Evolutionary conservation across 2,113 vertebrate genomes (phyloP), one percentile per base, ranked within the genome.

Genomic region (Petromus typicus): DNA sequence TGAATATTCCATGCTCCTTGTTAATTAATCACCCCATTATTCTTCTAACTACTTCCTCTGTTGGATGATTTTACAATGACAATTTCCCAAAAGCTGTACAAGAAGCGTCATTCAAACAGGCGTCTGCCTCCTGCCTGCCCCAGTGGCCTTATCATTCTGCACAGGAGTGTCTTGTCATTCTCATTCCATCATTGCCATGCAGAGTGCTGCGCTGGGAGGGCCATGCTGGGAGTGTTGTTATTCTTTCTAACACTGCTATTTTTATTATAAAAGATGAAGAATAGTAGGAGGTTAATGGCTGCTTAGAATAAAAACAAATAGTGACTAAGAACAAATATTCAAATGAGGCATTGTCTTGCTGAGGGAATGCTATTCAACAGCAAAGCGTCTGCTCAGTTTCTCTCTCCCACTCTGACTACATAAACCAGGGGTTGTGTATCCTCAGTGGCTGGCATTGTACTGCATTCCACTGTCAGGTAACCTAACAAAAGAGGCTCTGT

Each of bases 271-370:
- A 98, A 97, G 79, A 96, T 85, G 93, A 95, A 97, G 94, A 97
- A 57, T 97, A 84, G 96, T 96, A 95, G 97, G 96, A 96, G 97
- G 96, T 95, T 96, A 97, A 98, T 97, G 97, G 89, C 80, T 96
- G 89, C 83, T 96, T 88, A 80, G 94, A 96, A 97, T 91, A 95
- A 97, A 98, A 98, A 97, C 97, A 98, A 98, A 98, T 95, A 97
- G 89, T 92, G 80, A 93, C 91, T 92, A 91, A 96, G 97, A 97
- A 95, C 93, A 96, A 94, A 95, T 91, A 96, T 66, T 96, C 96
- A 96, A 91, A 96, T 0, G n/a, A 95, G 45, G 83, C 94, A 95
- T 96, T 95, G 94, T 95, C 94, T 97, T 87, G 86, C 92, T 67
- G 30, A 82, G 91, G 76, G 82, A 94, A 91, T 89, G 94, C 92